Conservation (phyloP, 1,140 invertebrate genomes). For the Hylaeus anthracinus region DNA sequence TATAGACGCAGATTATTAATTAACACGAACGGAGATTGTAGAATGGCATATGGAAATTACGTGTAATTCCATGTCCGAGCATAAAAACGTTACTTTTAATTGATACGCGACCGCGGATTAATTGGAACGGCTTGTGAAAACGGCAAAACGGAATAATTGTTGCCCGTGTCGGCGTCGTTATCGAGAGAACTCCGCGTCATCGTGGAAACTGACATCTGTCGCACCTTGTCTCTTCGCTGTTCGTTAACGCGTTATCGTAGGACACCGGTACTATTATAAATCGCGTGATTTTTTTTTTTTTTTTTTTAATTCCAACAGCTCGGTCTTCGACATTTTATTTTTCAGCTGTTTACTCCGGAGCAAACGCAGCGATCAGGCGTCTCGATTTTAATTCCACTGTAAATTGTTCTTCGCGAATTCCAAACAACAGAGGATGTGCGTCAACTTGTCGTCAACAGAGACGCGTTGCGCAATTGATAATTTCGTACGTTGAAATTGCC, state of each 20-base stretch:
- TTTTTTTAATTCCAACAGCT: background rate
- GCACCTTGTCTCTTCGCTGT: slow-evolving; percentile 19
- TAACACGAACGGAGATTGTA: background rate
- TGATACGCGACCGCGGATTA: slow-evolving; percentile 35
- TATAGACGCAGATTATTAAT: no score
- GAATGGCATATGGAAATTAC: background rate
- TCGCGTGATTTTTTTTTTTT: background rate
- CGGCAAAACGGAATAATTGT: slow-evolving; percentile 31
- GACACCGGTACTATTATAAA: background rate
- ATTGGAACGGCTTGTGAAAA: slow-evolving; percentile 12
- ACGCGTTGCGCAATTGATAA: slow-evolving; percentile 24
- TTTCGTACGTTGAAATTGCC: slow-evolving; percentile 35
- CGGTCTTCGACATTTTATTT: no score
- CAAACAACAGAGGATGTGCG: background rate
- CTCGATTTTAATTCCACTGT: background rate
- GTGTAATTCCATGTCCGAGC: background rate
- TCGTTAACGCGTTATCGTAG: slow-evolving; percentile 26
- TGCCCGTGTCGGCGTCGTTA: slow-evolving; percentile 43
- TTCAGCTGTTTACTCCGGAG: background rate
- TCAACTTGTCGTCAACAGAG: slow-evolving; percentile 16
- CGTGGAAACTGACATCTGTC: slow-evolving; percentile 48
- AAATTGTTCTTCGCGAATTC: background rate
- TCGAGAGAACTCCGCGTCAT: slow-evolving; percentile 35
- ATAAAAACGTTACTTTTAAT: slow-evolving; percentile 27
- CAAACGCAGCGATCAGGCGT: background rate